Percentiles rank a stretch among this genome's conserved stretches.
Evolutionary conservation across 2,888 invertebrate genomes (phyloP).

Genomic region (Chloromyia formosa): DNA sequence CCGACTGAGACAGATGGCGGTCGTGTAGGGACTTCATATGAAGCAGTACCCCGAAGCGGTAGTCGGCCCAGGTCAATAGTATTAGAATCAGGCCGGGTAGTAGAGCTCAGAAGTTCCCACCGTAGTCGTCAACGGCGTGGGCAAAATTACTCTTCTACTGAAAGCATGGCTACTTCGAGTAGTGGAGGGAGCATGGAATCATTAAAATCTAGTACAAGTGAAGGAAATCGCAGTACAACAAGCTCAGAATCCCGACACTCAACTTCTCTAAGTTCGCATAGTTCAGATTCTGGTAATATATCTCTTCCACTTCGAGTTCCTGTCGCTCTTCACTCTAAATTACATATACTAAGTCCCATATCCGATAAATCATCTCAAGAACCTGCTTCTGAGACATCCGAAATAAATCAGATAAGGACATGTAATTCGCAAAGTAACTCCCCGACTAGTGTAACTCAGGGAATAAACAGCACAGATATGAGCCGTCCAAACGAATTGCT

Average conservation of each 20-base stretch:
- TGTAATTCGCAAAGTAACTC: constrained; percentile 81
- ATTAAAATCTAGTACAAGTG: constrained; percentile 85
- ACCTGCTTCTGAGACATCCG: constrained; percentile 82
- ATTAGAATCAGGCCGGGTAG: constrained; percentile 74
- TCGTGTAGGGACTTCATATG: constrained; percentile 69
- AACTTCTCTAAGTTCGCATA: constrained; percentile 85
- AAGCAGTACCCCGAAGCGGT: constrained; percentile 66
- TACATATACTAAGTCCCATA: constrained; percentile 88
- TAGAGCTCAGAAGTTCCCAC: constrained; percentile 77
- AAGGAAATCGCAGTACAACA: constrained; percentile 85
- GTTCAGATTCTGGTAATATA: constrained; percentile 78
- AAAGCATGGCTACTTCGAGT: constrained; percentile 88
- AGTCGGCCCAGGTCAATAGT: constrained; percentile 72
- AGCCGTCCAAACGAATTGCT: constrained; percentile 51
- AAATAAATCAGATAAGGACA: constrained; percentile 77
- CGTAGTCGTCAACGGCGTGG: constrained; percentile 54
- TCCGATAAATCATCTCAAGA: constrained; percentile 91
- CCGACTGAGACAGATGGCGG: constrained; percentile 71
- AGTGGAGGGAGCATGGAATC: constrained; percentile 90
- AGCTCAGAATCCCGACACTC: constrained; percentile 86
- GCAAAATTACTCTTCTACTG: constrained; percentile 72
- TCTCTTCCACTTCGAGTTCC: constrained; percentile 73
- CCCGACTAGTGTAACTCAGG: constrained; percentile 69
- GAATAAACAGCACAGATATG: background rate
- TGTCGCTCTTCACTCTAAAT: constrained; percentile 76